A percentile compares a stretch with the other conserved stretches of the same genome.
Evolutionary conservation across 2,113 vertebrate species (phyloP).

Genomic region (Centrocercus urophasianus): DNA sequence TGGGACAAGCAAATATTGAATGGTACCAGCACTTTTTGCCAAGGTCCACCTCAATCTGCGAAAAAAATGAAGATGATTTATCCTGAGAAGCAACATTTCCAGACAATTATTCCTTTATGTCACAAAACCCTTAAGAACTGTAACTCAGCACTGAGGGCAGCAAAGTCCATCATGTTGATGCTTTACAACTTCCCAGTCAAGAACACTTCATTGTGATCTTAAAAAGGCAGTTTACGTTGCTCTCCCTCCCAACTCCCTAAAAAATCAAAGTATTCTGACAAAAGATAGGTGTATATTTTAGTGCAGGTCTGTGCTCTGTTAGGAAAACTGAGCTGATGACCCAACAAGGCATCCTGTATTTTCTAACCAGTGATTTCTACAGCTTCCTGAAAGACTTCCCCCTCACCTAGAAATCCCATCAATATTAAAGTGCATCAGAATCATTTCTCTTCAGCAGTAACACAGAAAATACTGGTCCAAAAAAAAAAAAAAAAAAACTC

Average conservation of each 20-base stretch:
- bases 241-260: background rate
- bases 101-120: background rate
- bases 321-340: background rate
- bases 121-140: background rate
- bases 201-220: background rate
- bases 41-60: conserved; percentile 88
- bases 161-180: background rate
- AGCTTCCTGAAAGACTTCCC: background rate
- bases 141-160: background rate
- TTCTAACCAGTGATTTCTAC: background rate
- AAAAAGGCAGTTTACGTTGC: background rate
- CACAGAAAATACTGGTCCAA: background rate
- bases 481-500: background rate
- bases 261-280: background rate
- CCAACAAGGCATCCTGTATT: background rate
- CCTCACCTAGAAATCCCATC: background rate
- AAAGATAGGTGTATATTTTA: background rate
- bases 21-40: conserved; percentile 91
- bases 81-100: background rate
- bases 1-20: conserved; percentile 89
- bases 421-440: background rate
- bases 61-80: conserved; percentile 7
- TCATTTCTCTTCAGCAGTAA: background rate
- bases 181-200: background rate
- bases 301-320: background rate